These are phyloP conservation scores for Tauraco hartlaubi DNA, from an alignment of 2,797 vertebrate species.

Conservation along the genomic window DNA sequence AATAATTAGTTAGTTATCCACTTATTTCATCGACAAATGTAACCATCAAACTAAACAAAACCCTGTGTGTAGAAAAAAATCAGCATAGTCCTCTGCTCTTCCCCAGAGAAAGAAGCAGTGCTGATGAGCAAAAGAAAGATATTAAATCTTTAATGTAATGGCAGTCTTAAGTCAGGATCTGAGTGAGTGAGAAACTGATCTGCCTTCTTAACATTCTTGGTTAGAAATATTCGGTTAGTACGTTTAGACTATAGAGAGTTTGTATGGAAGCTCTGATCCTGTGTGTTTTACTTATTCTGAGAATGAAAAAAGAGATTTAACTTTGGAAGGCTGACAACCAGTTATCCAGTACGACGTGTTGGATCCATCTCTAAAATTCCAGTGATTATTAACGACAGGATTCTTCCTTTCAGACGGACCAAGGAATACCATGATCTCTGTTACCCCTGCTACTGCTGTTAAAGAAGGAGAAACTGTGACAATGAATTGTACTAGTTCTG, in stretches of 20 bases:
- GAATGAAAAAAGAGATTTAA: not conserved
- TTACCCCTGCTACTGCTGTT: conserved; percentile 67
- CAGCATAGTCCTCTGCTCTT: not conserved
- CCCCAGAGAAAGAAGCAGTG: not conserved
- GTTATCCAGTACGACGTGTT: not conserved
- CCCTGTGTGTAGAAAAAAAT: not conserved
- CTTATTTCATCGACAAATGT: not conserved
- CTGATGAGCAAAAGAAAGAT: not conserved
- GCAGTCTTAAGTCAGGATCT: not conserved
- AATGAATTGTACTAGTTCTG: conserved; percentile 82
- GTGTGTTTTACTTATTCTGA: not conserved
- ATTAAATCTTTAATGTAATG: not conserved
- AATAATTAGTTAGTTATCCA: not conserved
- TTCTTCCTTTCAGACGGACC: conserved; percentile 73
- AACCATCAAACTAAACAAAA: not conserved
- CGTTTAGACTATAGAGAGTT: not conserved
- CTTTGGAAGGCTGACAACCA: not conserved
- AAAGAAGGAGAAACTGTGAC: conserved; percentile 84
- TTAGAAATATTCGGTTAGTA: not conserved
- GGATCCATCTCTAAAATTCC: not conserved
- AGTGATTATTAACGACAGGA: not conserved
- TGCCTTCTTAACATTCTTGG: not conserved
- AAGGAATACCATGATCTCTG: conserved; percentile 63
- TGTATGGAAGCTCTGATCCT: not conserved
- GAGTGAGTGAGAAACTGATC: not conserved